Evolutionary conservation across 2,888 invertebrate genomes (phyloP), one percentile per base, ranked within the genome.

Genomic region (Thera obeliscata): DNA sequence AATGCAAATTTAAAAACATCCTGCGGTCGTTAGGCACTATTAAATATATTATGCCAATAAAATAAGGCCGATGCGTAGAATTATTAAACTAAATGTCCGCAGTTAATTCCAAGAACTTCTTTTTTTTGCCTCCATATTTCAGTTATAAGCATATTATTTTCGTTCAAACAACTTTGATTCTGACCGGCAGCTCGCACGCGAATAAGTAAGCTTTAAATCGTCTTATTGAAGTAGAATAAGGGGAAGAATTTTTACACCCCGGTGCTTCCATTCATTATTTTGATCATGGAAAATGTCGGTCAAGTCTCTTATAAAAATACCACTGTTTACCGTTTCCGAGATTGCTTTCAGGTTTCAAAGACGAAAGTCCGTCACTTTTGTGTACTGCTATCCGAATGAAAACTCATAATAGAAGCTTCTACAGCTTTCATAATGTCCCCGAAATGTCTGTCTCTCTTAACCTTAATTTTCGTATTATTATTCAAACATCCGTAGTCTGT

Each of bases 191-290:
- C 78, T 81, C 81, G 79, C 76, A 79, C 73, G 80, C 85, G 87
- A 88, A 87, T 82, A 88, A 83, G 88, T 87, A 87, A 88, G 84
- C 87, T 81, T 87, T 89, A 89, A 89, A 89, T 89, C 81, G 83
- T 83, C 82, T 83, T 80, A 79, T 80, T 83, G 74, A 78, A 80
- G 80, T 77, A 82, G 82, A 85, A 85, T 84, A 81, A 81, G 78
- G 80, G 79, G 81, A 83, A 87, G 82, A 74, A 76, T 84, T 82
- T 76, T 85, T 81, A 22, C 83, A 80, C 83, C 80, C 78, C 78
- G 83, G 76, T 82, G 82, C 81, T 85, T 82, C 80, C 81, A 83
- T 87, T 87, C 83, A 85, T 87, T 86, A 86, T 83, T 85, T 83
- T 77, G 82, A 81, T 81, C 9, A 78, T 78, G 81, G 79, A 81